Percentiles rank a stretch among this genome's conserved stretches.
Conservation (phyloP, 2,797 vertebrate genomes). For the Loriculus beryllinus region DNA sequence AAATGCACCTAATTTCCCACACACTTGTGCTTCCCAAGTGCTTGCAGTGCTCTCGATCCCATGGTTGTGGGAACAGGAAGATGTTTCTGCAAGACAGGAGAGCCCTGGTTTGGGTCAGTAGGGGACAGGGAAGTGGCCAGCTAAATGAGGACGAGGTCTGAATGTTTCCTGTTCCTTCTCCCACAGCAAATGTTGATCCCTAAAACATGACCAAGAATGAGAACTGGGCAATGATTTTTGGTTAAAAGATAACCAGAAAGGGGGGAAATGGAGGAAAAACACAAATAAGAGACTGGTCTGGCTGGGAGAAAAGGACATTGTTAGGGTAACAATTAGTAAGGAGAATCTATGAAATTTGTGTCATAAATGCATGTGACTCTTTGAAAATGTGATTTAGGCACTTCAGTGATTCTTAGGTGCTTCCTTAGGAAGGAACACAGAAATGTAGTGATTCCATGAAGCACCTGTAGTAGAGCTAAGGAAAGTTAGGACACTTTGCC, state of each 20-base stretch:
- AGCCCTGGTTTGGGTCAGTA: background rate
- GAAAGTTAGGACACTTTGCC: background rate
- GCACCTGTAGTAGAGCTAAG: background rate
- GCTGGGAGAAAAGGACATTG: background rate
- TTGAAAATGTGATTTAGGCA: background rate
- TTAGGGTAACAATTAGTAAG: background rate
- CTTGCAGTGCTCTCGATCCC: background rate
- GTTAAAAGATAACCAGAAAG: constrained; percentile 52
- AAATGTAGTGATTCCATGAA: background rate
- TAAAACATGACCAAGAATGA: constrained; percentile 36
- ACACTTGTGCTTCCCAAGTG: background rate
- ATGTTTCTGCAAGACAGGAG: background rate
- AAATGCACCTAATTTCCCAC: background rate
- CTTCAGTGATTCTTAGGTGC: background rate
- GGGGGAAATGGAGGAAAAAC: background rate
- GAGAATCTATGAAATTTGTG: background rate
- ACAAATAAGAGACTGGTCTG: background rate
- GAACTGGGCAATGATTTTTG: background rate
- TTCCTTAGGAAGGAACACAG: background rate
- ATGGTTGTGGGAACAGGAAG: background rate
- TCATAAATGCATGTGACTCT: background rate
- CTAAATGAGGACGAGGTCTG: background rate
- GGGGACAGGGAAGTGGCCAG: background rate
- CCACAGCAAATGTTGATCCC: background rate
- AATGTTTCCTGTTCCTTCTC: background rate